Base-by-base conservation (phyloP, 2,113 vertebrate species). In the Podarcis raffonei region DNA sequence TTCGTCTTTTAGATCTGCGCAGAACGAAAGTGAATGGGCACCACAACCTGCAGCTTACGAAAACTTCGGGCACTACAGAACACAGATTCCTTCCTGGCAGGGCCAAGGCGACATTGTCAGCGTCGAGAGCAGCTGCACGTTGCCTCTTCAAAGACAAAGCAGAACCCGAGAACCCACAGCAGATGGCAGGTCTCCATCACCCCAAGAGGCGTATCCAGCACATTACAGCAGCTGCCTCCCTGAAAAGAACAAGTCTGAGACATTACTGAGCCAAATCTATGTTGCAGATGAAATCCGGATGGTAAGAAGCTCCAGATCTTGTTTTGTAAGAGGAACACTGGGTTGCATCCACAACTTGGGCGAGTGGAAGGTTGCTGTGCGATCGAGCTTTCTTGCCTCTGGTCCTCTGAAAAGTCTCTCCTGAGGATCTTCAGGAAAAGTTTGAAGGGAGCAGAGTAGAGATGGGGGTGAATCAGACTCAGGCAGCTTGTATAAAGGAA, bases 291-390 rank as follows among this genome's bases (percentile, higher is more conserved):
- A 95, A 83, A 88, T 81, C 83, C 90, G 89, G 81, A 16, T 90
- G 5, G 97, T 98, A 92, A 97, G 97, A 96, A 87, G 25, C 30
- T 35, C 5, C 39, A 35, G n/a, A 23, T 39, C 66, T 75, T 48
- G 65, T 72, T 88, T 81, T 74, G 20, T 57, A 23, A 25, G 25
- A 39, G 37, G 4, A 39, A 66, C 1, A 15, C 18, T 48, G 42
- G 76, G 3, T 71, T 25, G 37, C 11, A 53, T 16, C 72, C 32
- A 53, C 48, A 53, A 53, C 48, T 53, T 53, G 9, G 48, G 48
- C 11, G 48, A 53, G 48, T 2, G 48, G 48, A 53, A 53, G 48
- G 48, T 53, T 53, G 48, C 48, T 53, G 48, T 2, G 48, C 48
- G 1, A 12, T 53, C 0, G 48, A 53, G 11, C 48, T 53, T 53